phyloP scores from a whole-genome alignment of 1,140 invertebrate genomes.

The Tetragnatha versicolor region DNA sequence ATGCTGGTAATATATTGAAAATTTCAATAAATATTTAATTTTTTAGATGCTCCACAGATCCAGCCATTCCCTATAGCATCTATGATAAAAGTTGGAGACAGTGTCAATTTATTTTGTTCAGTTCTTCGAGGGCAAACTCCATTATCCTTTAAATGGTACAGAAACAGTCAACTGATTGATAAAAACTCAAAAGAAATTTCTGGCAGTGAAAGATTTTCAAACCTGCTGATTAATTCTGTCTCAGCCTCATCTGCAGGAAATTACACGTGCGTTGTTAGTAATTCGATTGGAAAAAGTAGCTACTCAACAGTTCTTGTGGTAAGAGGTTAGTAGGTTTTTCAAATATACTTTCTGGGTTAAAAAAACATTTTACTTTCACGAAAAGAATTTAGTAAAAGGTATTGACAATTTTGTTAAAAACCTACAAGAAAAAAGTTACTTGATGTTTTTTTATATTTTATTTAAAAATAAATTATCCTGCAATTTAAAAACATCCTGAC shows the following conservation, averaged over 20 bases:
- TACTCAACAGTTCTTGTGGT: slow-evolving; percentile 11
- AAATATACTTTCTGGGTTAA: no score
- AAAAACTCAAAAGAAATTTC: background rate
- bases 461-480: background rate
- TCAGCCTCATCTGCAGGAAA: background rate
- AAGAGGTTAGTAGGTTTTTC: background rate
- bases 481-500: background rate
- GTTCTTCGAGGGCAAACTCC: slow-evolving; percentile 11
- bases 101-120: slow-evolving; percentile 4
- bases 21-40: no score
- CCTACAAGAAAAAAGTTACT: background rate
- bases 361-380: no score
- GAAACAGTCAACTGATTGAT: slow-evolving; percentile 3
- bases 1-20: no score
- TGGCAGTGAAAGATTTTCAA: slow-evolving; percentile 31
- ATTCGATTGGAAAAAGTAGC: slow-evolving; percentile 4
- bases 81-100: slow-evolving; percentile 30
- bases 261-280: slow-evolving; percentile 38
- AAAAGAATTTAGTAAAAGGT: no score
- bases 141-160: slow-evolving; percentile 26
- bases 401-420: no score
- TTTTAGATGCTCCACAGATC: slow-evolving; percentile 43
- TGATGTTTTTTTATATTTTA: background rate
- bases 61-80: background rate
- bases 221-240: background rate